Percentiles rank a stretch among this genome's conserved stretches.
phyloP scores from a whole-genome alignment of 2,888 invertebrate species.

The Sympetrum striolatum region DNA sequence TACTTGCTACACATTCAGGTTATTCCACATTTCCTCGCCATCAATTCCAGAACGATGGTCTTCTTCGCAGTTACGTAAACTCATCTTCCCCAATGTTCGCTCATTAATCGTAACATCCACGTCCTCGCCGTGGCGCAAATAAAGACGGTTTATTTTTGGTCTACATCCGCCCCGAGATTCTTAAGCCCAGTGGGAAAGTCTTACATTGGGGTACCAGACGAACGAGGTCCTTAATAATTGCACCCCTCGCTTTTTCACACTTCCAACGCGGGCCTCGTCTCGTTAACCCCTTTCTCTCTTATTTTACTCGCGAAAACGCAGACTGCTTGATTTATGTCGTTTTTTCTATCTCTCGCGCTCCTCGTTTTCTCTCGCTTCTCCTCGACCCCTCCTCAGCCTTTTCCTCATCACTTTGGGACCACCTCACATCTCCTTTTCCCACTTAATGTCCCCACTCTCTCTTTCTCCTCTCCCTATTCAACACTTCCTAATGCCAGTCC shows the following conservation, averaged over 20 bases:
- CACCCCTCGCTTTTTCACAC: background rate
- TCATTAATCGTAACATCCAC: background rate
- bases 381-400: background rate
- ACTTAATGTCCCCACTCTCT: background rate
- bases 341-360: background rate
- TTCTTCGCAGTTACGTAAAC: background rate
- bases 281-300: conserved; percentile 34
- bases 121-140: background rate
- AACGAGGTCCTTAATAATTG: conserved; percentile 3
- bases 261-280: background rate
- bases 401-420: background rate
- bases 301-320: conserved; percentile 10
- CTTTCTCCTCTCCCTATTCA: background rate
- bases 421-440: background rate
- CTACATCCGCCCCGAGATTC: background rate
- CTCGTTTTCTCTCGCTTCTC: background rate
- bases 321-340: conserved; percentile 8
- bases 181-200: conserved; percentile 13
- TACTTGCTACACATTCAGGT: no score
- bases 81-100: background rate
- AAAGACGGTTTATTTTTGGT: conserved; percentile 21
- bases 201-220: conserved; percentile 6
- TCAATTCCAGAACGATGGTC: no score
- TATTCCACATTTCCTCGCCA: no score
- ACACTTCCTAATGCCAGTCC: background rate